Conservation (phyloP, 2,797 vertebrate genomes). For the Sebastes oblongus region DNA sequence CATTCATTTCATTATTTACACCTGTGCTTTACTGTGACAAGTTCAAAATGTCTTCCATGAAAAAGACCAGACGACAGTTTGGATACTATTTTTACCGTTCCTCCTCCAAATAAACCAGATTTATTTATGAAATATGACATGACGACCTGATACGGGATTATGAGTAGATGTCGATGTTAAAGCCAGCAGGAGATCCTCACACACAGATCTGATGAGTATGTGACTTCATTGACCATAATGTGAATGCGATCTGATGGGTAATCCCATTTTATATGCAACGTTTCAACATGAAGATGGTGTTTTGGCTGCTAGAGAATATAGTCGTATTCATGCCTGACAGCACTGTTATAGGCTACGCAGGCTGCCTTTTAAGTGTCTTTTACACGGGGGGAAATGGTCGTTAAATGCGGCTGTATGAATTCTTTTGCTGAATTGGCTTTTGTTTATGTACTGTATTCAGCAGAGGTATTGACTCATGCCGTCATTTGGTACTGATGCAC, state of each 20-base stretch:
- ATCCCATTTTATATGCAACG: constrained; percentile 30
- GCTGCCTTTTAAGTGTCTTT: not conserved
- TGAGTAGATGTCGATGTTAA: not conserved
- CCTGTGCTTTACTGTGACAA: too few relatives aligned
- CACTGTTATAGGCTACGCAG: not conserved
- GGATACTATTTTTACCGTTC: not conserved
- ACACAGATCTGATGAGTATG: not conserved
- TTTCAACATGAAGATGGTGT: not conserved
- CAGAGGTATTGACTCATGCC: not conserved
- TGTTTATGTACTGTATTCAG: not conserved
- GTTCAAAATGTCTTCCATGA: too few relatives aligned
- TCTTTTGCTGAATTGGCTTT: not conserved
- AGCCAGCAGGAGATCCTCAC: not conserved
- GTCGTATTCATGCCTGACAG: not conserved
- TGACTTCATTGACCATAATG: constrained; percentile 34
- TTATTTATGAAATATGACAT: not conserved
- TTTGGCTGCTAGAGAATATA: constrained; percentile 7
- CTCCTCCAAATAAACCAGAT: not conserved
- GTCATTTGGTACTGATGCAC: not conserved
- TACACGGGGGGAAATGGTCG: not conserved
- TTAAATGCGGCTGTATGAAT: not conserved
- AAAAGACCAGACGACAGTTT: not conserved
- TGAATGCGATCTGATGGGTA: constrained; percentile 14
- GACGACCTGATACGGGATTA: not conserved
- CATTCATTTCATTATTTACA: too few relatives aligned